Evolutionary conservation across 2,888 invertebrate genomes (phyloP).

Genomic region (Brachylomia viminalis): DNA sequence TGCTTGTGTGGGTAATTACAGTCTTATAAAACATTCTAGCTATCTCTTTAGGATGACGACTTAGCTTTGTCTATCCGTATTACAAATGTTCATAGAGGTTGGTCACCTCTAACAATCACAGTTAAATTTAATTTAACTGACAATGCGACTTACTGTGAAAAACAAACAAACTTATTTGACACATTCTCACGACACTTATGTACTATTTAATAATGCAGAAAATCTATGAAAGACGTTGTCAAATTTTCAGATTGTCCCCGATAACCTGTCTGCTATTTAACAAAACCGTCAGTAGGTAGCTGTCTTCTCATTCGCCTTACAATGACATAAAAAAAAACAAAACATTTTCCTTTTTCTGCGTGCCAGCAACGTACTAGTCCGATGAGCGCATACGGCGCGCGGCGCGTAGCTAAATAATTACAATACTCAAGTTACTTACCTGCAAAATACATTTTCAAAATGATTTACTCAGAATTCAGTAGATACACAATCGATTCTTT

Average conservation of each 20-base stretch:
- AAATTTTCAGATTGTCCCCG: neutral
- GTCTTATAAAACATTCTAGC: neutral
- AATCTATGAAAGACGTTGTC: neutral
- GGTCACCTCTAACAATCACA: neutral
- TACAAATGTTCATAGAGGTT: neutral
- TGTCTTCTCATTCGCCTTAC: neutral
- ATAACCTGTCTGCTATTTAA: neutral
- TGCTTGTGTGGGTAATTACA: neutral
- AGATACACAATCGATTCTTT: slow-evolving; percentile 26
- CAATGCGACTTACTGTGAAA: neutral
- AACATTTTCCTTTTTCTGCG: too few species aligned
- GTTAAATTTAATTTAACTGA: neutral
- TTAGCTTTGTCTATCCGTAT: neutral
- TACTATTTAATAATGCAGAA: neutral
- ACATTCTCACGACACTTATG: neutral
- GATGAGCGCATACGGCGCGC: slow-evolving; percentile 8
- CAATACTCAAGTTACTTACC: neutral
- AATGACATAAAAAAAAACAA: neutral
- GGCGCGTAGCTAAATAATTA: slow-evolving; percentile 18
- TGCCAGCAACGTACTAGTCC: slow-evolving; percentile 29
- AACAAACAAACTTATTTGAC: neutral
- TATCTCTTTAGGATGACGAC: neutral
- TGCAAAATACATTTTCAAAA: slow-evolving; percentile 33
- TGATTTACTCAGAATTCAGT: slow-evolving; percentile 20
- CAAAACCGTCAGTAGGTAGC: neutral